A percentile compares a stretch with the other conserved stretches of the same genome.
These are phyloP conservation scores for Zaprionus kolodkinae DNA, from an alignment of 1,140 invertebrate species.

Conservation along the genomic window DNA sequence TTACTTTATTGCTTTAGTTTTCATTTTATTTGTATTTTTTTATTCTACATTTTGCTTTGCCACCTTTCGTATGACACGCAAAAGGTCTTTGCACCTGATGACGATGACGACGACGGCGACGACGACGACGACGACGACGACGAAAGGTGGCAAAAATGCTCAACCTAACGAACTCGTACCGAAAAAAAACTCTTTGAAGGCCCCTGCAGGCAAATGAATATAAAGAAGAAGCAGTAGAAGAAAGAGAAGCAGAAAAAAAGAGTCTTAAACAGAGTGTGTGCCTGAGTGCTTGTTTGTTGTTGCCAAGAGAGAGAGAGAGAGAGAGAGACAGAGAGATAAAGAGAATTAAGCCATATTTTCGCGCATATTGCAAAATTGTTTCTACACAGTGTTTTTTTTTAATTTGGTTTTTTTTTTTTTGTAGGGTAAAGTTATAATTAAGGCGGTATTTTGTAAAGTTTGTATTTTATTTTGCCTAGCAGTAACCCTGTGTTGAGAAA, in stretches of 20 bases:
- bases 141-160: slow-evolving; percentile 38
- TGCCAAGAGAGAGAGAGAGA: neutral
- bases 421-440: neutral
- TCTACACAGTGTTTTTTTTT: slow-evolving; percentile 5
- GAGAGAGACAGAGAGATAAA: too few relatives aligned
- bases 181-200: slow-evolving; percentile 28
- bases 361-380: slow-evolving; percentile 10
- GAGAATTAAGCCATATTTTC: slow-evolving; percentile 12
- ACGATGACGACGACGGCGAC: slow-evolving; percentile 14
- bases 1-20: slow-evolving; percentile 52
- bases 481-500: neutral
- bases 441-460: neutral
- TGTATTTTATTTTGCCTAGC: neutral
- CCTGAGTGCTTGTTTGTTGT: slow-evolving; percentile 7
- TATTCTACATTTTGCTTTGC: slow-evolving; percentile 45
- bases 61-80: slow-evolving; percentile 61
- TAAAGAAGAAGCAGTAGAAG: neutral
- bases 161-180: slow-evolving; percentile 39
- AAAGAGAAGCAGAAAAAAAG: neutral
- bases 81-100: slow-evolving; percentile 77
- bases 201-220: slow-evolving; percentile 7
- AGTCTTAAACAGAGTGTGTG: slow-evolving; percentile 23
- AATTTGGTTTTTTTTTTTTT: neutral
- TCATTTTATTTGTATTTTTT: slow-evolving; percentile 24
- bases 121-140: slow-evolving; percentile 4